Conservation (phyloP, 2,797 vertebrate genomes). For the Sternotherus odoratus region DNA sequence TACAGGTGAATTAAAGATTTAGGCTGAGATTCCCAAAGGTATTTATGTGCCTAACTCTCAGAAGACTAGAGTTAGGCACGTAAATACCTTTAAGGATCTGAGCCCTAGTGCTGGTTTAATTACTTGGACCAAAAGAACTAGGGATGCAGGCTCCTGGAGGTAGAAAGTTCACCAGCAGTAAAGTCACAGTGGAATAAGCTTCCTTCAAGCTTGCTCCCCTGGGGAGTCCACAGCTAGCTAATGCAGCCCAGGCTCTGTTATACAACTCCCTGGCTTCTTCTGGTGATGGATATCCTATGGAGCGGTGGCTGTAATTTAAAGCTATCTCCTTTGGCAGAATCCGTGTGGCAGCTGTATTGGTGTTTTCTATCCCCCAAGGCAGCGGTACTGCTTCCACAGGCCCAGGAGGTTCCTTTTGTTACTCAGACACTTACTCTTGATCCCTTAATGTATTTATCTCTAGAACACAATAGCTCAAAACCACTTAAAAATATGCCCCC, state of each 20-base stretch:
- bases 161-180: not conserved
- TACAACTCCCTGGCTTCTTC: not conserved
- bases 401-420: not conserved
- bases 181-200: not conserved
- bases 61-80: not conserved
- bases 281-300: not conserved
- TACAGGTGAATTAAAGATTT: not conserved
- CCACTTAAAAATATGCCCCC: not conserved
- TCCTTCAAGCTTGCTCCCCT: not conserved
- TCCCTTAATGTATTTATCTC: not conserved
- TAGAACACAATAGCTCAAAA: not conserved
- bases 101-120: not conserved
- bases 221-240: not conserved
- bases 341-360: not conserved
- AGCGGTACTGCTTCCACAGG: not conserved
- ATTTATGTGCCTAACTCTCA: not conserved
- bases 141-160: not conserved
- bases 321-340: not conserved
- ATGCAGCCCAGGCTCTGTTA: not conserved
- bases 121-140: not conserved
- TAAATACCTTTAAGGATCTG: not conserved
- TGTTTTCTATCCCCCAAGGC: not conserved
- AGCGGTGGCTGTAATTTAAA: not conserved
- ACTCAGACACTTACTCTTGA: rapidly evolving
- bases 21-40: not conserved